Evolutionary conservation across 1,140 invertebrate species (phyloP), one percentile per base, ranked within the genome.

Genomic region (Drosophila azteca): DNA sequence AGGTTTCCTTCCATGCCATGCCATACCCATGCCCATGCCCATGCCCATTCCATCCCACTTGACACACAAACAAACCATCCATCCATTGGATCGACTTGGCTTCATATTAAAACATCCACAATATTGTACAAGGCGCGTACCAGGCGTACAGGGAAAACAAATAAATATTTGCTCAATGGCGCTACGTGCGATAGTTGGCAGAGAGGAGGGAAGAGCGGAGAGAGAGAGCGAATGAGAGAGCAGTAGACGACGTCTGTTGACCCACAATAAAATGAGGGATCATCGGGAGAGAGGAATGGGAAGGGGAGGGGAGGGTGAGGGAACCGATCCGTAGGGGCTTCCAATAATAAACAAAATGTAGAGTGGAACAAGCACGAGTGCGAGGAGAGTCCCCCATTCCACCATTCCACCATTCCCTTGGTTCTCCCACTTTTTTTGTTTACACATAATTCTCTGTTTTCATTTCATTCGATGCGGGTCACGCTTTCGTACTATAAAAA

Each of bases 101-200:
- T 39, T 13, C 11, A 39, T 39, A 39, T 39, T 39, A 39, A 39
- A 39, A 39, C 35, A 39, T 13, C 35, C 2, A 39, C 35, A 39
- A 39, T 39, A 26, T 26, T 5, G 24, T 26, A 26, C 24, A 26
- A 26, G 24, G 24, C 24, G 35, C 35, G 35, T 39, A 39, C 35
- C 22, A 48, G 11, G 35, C 2, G 17, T 15, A 45, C 44, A 22
- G 43, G 53, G 53, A 58, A 44, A 58, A 54, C 57, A 48, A 73
- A 75, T 75, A 75, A 75, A 75, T 75, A 76, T 75, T 75, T 75
- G 72, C 72, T 55, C 44, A 75, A 50, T 60, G 71, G 62, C 61
- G 44, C 62, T 75, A 60, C 35, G 13, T 46, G 45, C 45, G 45
- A 9, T 59, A 44, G 71, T 66, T 43, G 31, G 41, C 29, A 15